Evolutionary conservation across 2,113 vertebrate species (phyloP).

Genomic region (Pseudopipra pipra): DNA sequence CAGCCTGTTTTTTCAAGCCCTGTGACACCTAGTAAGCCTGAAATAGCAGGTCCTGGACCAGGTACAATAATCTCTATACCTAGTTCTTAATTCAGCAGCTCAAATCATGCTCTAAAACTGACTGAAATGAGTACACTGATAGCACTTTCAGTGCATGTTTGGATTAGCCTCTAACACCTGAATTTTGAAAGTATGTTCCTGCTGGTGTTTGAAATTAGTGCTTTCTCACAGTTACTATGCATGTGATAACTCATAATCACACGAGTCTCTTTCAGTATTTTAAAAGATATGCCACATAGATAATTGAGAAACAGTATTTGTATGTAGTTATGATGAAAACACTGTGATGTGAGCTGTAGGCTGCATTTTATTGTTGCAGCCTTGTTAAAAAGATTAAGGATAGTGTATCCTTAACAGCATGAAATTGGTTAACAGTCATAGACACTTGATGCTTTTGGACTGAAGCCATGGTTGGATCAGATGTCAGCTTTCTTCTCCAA

Average conservation of each 20-base stretch:
- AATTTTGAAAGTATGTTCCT: not conserved
- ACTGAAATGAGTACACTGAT: not conserved
- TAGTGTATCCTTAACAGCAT: not conserved
- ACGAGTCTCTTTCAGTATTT: not conserved
- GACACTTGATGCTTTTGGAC: not conserved
- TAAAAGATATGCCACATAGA: not conserved
- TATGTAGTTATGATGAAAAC: not conserved
- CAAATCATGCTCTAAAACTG: not conserved
- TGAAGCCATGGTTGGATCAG: not conserved
- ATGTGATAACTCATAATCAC: not conserved
- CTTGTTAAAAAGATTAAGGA: not conserved
- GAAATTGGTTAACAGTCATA: not conserved
- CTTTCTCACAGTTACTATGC: not conserved
- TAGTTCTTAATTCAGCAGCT: not conserved
- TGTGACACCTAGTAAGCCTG: constrained; percentile 54
- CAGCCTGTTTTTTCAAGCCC: constrained; percentile 58
- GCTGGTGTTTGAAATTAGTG: not conserved
- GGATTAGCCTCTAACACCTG: not conserved
- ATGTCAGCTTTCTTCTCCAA: not conserved
- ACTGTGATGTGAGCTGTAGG: not conserved
- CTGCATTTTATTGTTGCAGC: not conserved
- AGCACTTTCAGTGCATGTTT: not conserved
- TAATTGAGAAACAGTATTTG: not conserved
- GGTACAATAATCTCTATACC: constrained; percentile 48
- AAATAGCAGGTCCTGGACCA: constrained; percentile 55